phyloP scores from a whole-genome alignment of 2,888 invertebrate species.

The Aromia moschata region DNA sequence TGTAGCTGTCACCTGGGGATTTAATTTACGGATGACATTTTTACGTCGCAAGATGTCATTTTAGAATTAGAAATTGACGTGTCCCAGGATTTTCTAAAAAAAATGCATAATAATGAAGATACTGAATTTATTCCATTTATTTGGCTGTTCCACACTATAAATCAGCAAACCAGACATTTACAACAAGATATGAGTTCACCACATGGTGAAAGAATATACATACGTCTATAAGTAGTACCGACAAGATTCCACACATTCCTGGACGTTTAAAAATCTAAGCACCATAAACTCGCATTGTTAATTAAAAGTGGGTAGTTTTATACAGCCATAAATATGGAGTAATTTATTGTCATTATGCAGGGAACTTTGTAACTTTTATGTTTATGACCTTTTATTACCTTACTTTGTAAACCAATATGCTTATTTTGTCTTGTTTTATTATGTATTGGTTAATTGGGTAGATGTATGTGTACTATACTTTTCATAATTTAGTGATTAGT shows the following conservation, averaged over 20 bases:
- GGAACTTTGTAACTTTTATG: slow-evolving; percentile 3
- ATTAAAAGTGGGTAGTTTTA: slow-evolving; percentile 16
- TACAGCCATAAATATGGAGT: slow-evolving; percentile 3
- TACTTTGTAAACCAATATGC: background rate
- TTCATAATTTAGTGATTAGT: background rate
- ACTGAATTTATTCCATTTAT: no score
- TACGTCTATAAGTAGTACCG: slow-evolving; percentile 1
- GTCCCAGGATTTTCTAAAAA: no score
- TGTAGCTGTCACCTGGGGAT: no score
- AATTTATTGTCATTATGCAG: slow-evolving; percentile 1
- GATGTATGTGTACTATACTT: background rate
- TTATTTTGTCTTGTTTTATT: background rate
- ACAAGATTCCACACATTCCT: slow-evolving; percentile 14
- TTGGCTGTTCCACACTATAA: no score
- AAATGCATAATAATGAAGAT: no score
- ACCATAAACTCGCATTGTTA: slow-evolving; percentile 13
- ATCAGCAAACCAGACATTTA: background rate
- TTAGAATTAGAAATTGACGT: no score
- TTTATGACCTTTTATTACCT: background rate
- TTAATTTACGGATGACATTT: no score
- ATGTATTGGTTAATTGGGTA: background rate
- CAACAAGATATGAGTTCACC: slow-evolving; percentile 1
- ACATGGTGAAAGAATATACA: background rate
- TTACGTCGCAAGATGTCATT: no score
- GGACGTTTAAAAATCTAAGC: background rate